These are phyloP conservation scores for Phymanthus crucifer DNA, from an alignment of 92 coral and sea anemone genomes.

Conservation along the genomic window DNA sequence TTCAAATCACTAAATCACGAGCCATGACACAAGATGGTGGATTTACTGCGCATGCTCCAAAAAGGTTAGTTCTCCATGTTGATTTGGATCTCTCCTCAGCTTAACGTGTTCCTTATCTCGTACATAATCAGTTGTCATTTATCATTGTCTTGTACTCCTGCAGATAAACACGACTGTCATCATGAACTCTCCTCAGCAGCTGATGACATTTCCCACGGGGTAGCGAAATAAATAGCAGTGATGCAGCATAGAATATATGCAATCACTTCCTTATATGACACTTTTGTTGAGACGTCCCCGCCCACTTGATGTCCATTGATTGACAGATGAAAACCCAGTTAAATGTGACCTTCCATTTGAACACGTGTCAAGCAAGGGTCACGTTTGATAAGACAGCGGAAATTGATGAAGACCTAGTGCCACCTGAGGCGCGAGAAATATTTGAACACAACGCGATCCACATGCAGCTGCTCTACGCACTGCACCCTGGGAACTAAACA, in stretches of 20 bases:
- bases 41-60: not conserved
- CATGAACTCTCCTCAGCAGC: not conserved
- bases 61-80: not conserved
- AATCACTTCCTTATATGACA: constrained; percentile 13
- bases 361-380: constrained; percentile 61
- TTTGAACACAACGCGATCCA: not conserved
- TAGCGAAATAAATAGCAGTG: not conserved
- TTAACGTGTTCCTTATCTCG: constrained; percentile 7
- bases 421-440: constrained; percentile 25
- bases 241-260: constrained; percentile 3
- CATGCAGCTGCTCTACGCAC: constrained; percentile 5
- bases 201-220: constrained; percentile 25
- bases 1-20: not conserved
- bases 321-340: constrained; percentile 39
- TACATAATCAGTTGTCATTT: constrained; percentile 25
- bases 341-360: constrained; percentile 47
- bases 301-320: constrained; percentile 26
- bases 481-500: constrained; percentile 21
- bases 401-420: constrained; percentile 46
- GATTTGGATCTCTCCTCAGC: not conserved
- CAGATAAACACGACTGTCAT: constrained; percentile 16
- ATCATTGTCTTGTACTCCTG: not conserved
- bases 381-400: constrained; percentile 65
- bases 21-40: not conserved
- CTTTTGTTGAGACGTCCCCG: constrained; percentile 16